phyloP scores from a whole-genome alignment of 2,888 invertebrate species.

The Itoplectis maculator region DNA sequence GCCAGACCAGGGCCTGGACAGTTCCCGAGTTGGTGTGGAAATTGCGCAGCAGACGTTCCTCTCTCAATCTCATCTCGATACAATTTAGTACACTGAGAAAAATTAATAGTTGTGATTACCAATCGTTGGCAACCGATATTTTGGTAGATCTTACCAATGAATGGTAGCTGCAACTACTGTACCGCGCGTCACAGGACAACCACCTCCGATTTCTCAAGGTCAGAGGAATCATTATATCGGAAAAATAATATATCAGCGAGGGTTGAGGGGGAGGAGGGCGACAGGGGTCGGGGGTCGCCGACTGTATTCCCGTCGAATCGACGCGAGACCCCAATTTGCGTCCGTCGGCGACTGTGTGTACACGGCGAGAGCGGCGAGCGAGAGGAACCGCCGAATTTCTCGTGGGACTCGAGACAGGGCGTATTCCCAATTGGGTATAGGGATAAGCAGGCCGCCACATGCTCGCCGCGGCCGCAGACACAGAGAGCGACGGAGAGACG shows the following conservation, averaged over 20 bases:
- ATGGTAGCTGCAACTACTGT: too few species aligned
- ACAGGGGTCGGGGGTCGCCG: too few species aligned
- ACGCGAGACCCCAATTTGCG: conserved; percentile 47
- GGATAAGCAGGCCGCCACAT: conserved; percentile 22
- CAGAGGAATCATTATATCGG: conserved; percentile 40
- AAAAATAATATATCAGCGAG: neutral
- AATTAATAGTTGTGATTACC: too few species aligned
- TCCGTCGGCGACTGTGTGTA: conserved; percentile 24
- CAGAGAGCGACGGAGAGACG: neutral
- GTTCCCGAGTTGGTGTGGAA: too few species aligned
- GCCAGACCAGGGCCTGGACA: too few species aligned
- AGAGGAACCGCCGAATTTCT: conserved; percentile 43
- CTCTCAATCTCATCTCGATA: neutral
- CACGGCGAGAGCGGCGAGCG: too few species aligned
- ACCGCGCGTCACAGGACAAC: too few species aligned
- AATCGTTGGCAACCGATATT: too few species aligned
- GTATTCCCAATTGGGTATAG: conserved; percentile 28
- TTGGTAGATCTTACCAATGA: too few species aligned
- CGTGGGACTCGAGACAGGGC: conserved; percentile 46
- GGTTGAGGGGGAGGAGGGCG: neutral
- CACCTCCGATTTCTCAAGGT: conserved; percentile 7
- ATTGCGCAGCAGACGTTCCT: too few species aligned
- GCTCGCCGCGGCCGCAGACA: neutral
- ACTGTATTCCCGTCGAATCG: conserved; percentile 15
- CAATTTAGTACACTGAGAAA: too few species aligned